Evolutionary conservation across 2,888 invertebrate genomes (phyloP).

Genomic region (Brenthis hecate): DNA sequence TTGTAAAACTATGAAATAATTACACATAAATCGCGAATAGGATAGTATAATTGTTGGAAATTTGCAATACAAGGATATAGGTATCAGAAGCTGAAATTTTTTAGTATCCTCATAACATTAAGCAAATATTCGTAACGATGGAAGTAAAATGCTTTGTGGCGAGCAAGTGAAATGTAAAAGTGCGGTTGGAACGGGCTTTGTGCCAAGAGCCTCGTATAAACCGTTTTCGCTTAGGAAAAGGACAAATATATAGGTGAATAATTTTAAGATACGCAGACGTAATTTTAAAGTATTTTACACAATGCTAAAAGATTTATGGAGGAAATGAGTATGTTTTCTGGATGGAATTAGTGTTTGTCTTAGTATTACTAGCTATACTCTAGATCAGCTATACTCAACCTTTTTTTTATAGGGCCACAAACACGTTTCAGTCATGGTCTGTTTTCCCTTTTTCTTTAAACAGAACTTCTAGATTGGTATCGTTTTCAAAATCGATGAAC

Average conservation of each 20-base stretch:
- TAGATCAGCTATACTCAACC: too few species aligned
- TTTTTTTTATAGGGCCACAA: too few species aligned
- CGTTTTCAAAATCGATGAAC: too few species aligned
- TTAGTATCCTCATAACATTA: slow-evolving; percentile 33
- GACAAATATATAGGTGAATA: slow-evolving; percentile 15
- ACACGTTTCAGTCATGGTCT: too few species aligned
- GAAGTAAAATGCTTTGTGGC: slow-evolving; percentile 43
- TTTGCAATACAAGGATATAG: slow-evolving; percentile 3
- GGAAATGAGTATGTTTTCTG: too few species aligned
- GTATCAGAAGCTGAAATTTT: slow-evolving; percentile 5
- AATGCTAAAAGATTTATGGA: too few species aligned
- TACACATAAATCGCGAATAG: too few species aligned
- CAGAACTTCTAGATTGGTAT: too few species aligned
- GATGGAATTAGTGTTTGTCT: too few species aligned
- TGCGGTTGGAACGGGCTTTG: slow-evolving; percentile 40
- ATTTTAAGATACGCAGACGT: not conserved
- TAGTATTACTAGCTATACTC: too few species aligned
- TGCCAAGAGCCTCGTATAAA: slow-evolving; percentile 43
- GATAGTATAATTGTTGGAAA: not conserved
- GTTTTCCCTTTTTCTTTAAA: too few species aligned
- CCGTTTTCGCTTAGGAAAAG: slow-evolving; percentile 37
- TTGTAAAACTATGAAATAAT: too few species aligned
- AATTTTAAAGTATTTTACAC: not conserved
- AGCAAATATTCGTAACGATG: slow-evolving; percentile 41
- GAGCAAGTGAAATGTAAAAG: slow-evolving; percentile 45